Base-by-base conservation (phyloP, 2,888 invertebrate species). In the Chloroclysta siterata region DNA sequence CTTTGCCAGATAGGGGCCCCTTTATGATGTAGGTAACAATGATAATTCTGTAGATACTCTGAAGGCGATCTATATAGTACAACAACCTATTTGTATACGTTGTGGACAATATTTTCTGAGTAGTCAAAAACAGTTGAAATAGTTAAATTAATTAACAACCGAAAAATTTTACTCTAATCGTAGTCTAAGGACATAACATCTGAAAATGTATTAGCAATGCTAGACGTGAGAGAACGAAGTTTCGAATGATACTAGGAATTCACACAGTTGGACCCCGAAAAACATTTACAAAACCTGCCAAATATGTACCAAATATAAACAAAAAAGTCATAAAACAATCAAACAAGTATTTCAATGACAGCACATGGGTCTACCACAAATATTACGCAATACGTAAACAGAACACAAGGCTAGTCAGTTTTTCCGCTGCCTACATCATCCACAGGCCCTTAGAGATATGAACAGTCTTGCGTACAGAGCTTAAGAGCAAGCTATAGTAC, bases 1-100 rank as follows among this genome's bases (percentile, higher is more conserved):
- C 66, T 71, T 68, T 66, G 70, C 66, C 72, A 72, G 72, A 72
- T 76, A 69, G 75, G 74, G 79, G 78, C 76, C 80, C 66, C 78
- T 77, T 79, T 79, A 81, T 74, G 72, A 72, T 72, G 65, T 63
- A 53, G 52, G 72, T 63, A 74, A 65, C 63, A 65, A 65, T 65
- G 58, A 60, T 62, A 62, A 63, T 55, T 39, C 56, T 48, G 47
- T 53, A 56, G 67, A 50, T 62, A 62, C 53, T 41, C n/a, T n/a
- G 41, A 42, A 51, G 17, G 44, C 5, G 44, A 59, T 36, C 33
- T 22, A 28, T 15, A 55, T 46, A 39, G 56, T 15, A 14, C 36
- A 56, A 8, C n/a, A n/a, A n/a, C n/a, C 17, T 53, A 14, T 55
- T 33, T 15, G 15, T 28, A 17, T 46, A 29, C 29, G 14, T 17